A percentile compares a stretch with the other conserved stretches of the same genome.
phyloP scores from a whole-genome alignment of 2,888 invertebrate species.

The Synergus umbraculus region DNA sequence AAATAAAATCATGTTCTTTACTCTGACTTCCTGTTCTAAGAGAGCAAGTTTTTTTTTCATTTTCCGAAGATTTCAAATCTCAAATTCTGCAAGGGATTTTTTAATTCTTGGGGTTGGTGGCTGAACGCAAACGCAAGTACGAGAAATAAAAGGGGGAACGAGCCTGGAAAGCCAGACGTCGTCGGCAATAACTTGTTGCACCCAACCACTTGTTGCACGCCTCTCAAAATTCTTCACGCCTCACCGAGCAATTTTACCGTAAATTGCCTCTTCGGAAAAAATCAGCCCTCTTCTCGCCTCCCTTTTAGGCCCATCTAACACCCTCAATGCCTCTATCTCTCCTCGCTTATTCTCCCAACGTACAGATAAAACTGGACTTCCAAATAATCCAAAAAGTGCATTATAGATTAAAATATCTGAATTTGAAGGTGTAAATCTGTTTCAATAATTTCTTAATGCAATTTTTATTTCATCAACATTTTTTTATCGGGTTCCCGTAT shows the following conservation, averaged over 20 bases:
- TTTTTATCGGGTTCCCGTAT: no score
- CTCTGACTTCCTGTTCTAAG: background rate
- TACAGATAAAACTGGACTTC: constrained; percentile 49
- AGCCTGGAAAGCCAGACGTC: constrained; percentile 63
- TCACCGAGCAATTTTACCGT: constrained; percentile 70
- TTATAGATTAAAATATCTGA: background rate
- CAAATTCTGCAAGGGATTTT: background rate
- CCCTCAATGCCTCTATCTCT: background rate
- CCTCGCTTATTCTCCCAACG: constrained; percentile 34
- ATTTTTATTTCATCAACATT: no score
- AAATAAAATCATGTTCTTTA: background rate
- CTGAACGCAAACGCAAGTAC: background rate
- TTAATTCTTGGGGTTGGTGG: background rate
- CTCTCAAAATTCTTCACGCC: constrained; percentile 73
- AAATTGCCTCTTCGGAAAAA: constrained; percentile 68
- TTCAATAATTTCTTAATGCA: no score
- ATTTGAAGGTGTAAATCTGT: no score
- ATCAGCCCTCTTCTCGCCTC: constrained; percentile 47
- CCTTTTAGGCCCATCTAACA: background rate
- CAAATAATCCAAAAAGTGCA: constrained; percentile 32
- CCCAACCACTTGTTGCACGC: constrained; percentile 73
- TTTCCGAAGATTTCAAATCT: background rate
- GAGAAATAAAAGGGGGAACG: constrained; percentile 50
- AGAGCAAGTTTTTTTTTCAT: background rate
- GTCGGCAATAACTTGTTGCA: constrained; percentile 72